Conservation (phyloP, 2,797 vertebrate genomes). For the Corythornis leucogaster region DNA sequence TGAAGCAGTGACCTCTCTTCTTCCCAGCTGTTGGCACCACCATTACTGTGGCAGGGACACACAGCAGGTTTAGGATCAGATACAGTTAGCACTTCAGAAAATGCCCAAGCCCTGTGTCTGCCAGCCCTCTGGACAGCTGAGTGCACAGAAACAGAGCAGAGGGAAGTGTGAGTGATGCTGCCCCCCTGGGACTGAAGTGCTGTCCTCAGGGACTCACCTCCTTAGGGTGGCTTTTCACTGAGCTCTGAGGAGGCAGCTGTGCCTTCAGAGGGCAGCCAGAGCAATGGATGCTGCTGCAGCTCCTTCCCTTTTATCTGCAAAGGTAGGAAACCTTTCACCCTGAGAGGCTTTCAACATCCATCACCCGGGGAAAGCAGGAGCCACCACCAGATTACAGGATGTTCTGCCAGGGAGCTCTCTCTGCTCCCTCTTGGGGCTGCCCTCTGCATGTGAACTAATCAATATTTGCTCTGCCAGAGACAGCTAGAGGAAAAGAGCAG, state of each 20-base stretch:
- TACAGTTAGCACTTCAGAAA: neutral
- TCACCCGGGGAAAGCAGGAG: neutral
- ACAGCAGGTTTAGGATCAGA: neutral
- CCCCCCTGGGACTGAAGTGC: neutral
- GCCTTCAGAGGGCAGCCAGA: neutral
- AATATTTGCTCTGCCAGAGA: neutral
- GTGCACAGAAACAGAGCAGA: neutral
- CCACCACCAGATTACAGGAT: neutral
- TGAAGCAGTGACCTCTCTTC: neutral
- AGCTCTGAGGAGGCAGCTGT: neutral
- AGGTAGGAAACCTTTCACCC: neutral
- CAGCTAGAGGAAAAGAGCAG: neutral
- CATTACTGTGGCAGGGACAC: neutral
- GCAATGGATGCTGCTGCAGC: neutral
- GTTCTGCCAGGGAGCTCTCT: neutral
- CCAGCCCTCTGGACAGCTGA: neutral
- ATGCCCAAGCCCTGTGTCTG: neutral
- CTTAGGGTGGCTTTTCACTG: accelerated
- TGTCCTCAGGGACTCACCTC: neutral
- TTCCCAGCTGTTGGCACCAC: neutral
- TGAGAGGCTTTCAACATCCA: conserved; percentile 22
- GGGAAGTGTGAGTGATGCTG: neutral
- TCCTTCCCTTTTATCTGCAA: neutral
- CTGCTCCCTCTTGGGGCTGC: conserved; percentile 4
- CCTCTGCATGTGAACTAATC: neutral